These are phyloP conservation scores for Holothuria scabra DNA, from an alignment of 53 echinoderm and acorn worm species.

Conservation along the genomic window DNA sequence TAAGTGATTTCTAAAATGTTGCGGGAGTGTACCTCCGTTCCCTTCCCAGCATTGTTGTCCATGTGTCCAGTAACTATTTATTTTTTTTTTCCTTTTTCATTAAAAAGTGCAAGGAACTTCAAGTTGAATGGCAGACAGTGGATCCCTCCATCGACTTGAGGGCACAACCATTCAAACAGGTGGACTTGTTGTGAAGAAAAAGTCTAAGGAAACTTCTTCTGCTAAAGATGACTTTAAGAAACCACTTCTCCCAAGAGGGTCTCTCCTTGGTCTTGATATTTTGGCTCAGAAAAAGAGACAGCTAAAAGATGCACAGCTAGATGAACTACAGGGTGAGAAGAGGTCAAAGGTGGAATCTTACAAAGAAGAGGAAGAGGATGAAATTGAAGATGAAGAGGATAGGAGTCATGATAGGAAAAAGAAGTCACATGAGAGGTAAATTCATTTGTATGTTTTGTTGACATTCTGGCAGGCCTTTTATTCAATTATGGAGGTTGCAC, in stretches of 20 bases:
- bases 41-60: too few species aligned
- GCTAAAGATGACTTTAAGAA: constrained; percentile 62
- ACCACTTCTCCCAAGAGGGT: constrained; percentile 49
- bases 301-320: constrained; percentile 65
- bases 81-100: too few species aligned
- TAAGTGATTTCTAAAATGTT: too few species aligned
- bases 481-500: too few species aligned
- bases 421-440: constrained; percentile 61
- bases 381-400: constrained; percentile 62
- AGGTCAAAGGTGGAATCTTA: constrained; percentile 83
- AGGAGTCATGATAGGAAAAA: constrained; percentile 45
- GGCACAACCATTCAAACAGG: constrained; percentile 79
- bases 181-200: constrained; percentile 89
- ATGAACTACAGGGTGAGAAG: constrained; percentile 67
- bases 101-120: too few species aligned
- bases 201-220: constrained; percentile 36
- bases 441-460: too few species aligned
- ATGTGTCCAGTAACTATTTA: too few species aligned
- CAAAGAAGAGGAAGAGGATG: constrained; percentile 79
- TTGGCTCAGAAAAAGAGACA: constrained; percentile 84
- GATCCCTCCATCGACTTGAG: constrained; percentile 82
- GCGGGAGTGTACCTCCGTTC: too few species aligned
- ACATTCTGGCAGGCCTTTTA: too few species aligned
- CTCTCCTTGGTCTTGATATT: constrained; percentile 81
- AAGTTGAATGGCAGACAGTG: too few species aligned